phyloP scores from a whole-genome alignment of 2,113 vertebrate genomes.

The Hippocampus abdominalis region DNA sequence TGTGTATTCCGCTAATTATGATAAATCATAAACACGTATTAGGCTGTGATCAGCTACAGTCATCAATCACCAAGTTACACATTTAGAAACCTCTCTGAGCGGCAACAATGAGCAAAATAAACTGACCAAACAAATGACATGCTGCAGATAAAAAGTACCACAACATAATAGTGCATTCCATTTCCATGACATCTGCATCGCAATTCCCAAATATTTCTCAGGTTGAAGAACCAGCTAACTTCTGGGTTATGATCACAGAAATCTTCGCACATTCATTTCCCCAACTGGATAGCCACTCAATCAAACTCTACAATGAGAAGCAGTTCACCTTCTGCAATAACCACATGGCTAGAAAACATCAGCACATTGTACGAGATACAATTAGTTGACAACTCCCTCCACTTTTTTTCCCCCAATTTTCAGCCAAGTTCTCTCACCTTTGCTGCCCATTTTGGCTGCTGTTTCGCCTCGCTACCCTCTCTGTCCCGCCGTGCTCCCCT shows the following conservation, averaged over 20 bases:
- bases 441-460: slow-evolving; percentile 65
- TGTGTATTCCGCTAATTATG: too few relatives aligned
- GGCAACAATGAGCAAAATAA: background rate
- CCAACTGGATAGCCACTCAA: background rate
- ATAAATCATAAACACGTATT: too few relatives aligned
- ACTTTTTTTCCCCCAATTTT: slow-evolving; percentile 9
- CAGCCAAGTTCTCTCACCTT: slow-evolving; percentile 63
- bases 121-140: background rate
- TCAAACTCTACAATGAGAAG: background rate
- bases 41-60: background rate
- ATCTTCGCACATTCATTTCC: background rate
- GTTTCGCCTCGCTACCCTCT: slow-evolving; percentile 34
- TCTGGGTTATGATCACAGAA: background rate
- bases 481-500: slow-evolving; percentile 42
- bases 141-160: background rate
- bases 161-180: background rate
- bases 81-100: background rate
- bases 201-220: slow-evolving; percentile 7
- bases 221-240: background rate
- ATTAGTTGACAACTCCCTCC: background rate
- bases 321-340: background rate
- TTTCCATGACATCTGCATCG: slow-evolving; percentile 14
- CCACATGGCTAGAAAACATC: background rate
- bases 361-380: background rate
- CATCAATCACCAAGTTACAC: background rate